These are phyloP conservation scores for Pristionchus arcanus DNA, from an alignment of 2,888 invertebrate species.

Conservation along the genomic window DNA sequence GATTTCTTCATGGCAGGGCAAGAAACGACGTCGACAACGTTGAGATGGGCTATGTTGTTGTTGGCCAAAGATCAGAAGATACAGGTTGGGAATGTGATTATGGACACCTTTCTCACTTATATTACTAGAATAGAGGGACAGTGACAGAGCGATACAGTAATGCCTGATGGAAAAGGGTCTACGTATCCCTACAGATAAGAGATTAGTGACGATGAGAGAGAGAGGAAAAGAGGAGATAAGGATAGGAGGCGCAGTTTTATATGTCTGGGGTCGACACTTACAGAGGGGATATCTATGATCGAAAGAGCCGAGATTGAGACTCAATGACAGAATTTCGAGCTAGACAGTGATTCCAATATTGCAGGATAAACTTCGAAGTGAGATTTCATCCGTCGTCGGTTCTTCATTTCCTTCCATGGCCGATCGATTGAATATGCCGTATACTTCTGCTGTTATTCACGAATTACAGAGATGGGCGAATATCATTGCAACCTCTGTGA, in stretches of 20 bases:
- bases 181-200: not conserved
- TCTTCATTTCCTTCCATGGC: slow-evolving; percentile 36
- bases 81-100: not conserved
- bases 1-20: slow-evolving; percentile 23
- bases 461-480: slow-evolving; percentile 42
- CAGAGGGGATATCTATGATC: not conserved
- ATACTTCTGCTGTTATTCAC: slow-evolving; percentile 26
- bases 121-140: no score
- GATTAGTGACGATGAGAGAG: not conserved
- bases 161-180: not conserved
- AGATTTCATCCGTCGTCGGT: not conserved
- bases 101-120: no score
- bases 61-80: not conserved
- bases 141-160: not conserved
- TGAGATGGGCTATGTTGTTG: slow-evolving; percentile 27
- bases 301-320: not conserved
- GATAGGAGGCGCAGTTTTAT: not conserved
- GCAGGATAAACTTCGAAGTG: not conserved
- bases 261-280: not conserved
- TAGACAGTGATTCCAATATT: not conserved
- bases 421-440: not conserved
- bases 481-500: not conserved
- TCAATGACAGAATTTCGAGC: not conserved
- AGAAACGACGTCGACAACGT: not conserved
- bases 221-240: not conserved